Evolutionary conservation across 2,888 invertebrate species (phyloP).

Genomic region (Allygus modestus): DNA sequence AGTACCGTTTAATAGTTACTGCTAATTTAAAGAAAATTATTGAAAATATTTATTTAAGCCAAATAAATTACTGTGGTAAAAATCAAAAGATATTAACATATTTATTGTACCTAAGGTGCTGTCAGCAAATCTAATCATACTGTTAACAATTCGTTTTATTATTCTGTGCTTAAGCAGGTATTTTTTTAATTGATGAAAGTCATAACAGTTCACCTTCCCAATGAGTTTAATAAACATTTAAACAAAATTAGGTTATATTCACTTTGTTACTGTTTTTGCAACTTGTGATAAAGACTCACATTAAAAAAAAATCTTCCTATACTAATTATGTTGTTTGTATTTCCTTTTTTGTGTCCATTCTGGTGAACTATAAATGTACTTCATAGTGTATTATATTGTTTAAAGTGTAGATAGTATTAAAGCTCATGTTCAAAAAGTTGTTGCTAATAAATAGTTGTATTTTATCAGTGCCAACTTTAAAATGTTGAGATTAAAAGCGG

Average conservation of each 20-base stretch:
- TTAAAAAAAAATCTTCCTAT: constrained; percentile 59
- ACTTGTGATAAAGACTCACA: constrained; percentile 59
- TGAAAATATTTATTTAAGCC: constrained; percentile 55
- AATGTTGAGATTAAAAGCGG: constrained; percentile 51
- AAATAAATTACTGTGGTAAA: constrained; percentile 56
- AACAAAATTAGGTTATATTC: constrained; percentile 47
- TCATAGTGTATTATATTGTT: constrained; percentile 56
- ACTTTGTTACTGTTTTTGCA: constrained; percentile 47
- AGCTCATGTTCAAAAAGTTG: constrained; percentile 57
- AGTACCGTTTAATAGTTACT: constrained; percentile 22
- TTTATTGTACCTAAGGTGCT: constrained; percentile 56
- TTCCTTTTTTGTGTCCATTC: constrained; percentile 58
- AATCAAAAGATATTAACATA: constrained; percentile 55
- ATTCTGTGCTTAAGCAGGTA: constrained; percentile 32
- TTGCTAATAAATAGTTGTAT: constrained; percentile 60
- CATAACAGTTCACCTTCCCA: constrained; percentile 33
- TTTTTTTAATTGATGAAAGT: constrained; percentile 19
- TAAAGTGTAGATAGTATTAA: constrained; percentile 58
- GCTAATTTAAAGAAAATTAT: constrained; percentile 28
- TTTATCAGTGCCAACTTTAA: constrained; percentile 59
- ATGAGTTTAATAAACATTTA: constrained; percentile 12
- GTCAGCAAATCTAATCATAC: constrained; percentile 32
- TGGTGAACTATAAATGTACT: constrained; percentile 57
- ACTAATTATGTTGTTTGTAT: constrained; percentile 56
- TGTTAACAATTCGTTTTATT: constrained; percentile 26